These are phyloP conservation scores for Takifugu flavidus DNA, from an alignment of 2,113 vertebrate species.

Conservation along the genomic window DNA sequence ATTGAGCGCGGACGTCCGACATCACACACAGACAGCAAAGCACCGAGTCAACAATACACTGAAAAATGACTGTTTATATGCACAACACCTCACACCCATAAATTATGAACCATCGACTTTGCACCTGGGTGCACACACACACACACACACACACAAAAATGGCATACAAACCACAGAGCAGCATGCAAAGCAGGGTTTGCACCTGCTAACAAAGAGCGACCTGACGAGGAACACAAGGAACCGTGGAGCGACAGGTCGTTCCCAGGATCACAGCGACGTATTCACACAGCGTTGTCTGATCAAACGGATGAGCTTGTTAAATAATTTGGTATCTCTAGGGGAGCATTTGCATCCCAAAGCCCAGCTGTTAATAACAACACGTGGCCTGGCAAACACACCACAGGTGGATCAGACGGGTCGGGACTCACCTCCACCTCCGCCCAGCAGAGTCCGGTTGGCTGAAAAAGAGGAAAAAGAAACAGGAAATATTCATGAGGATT, in stretches of 20 bases:
- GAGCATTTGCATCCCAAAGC: slow-evolving; percentile 36
- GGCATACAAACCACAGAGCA: slow-evolving; percentile 19
- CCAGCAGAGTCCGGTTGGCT: slow-evolving; percentile 87
- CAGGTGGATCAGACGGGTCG: slow-evolving; percentile 24
- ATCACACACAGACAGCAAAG: slow-evolving; percentile 55
- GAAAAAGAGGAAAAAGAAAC: slow-evolving; percentile 57
- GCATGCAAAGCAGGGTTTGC: slow-evolving; percentile 53
- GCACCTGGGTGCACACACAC: slow-evolving; percentile 27
- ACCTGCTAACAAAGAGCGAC: slow-evolving; percentile 60
- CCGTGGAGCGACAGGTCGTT: slow-evolving; percentile 2
- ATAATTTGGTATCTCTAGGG: slow-evolving; percentile 23
- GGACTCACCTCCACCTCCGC: slow-evolving; percentile 85
- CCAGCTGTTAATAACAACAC: slow-evolving; percentile 20
- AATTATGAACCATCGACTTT: slow-evolving; percentile 60
- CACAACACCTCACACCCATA: slow-evolving; percentile 58
- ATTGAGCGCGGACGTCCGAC: slow-evolving; percentile 50
- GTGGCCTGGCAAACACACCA: slow-evolving; percentile 18
- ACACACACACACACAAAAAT: slow-evolving; percentile 10
- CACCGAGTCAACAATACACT: slow-evolving; percentile 72
- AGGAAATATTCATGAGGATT: slow-evolving; percentile 9
- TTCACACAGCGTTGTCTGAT: slow-evolving; percentile 20
- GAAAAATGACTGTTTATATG: slow-evolving; percentile 71
- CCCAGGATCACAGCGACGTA: neutral
- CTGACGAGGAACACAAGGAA: slow-evolving; percentile 37
- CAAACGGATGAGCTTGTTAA: slow-evolving; percentile 28